Conservation (phyloP, 2,797 vertebrate species). For the Carduelis carduelis region DNA sequence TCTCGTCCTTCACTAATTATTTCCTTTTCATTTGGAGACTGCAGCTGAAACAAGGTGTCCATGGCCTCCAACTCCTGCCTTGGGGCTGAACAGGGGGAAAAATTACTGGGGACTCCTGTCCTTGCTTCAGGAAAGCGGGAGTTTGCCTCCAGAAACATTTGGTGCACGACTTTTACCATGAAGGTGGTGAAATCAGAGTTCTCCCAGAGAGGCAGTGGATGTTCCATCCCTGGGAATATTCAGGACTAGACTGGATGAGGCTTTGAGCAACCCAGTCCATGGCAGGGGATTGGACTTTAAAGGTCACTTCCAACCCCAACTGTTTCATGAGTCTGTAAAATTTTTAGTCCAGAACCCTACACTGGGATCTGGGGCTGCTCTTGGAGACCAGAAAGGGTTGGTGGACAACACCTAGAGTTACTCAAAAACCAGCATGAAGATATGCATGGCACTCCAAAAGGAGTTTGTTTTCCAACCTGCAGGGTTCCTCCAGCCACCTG, state of each 20-base stretch:
- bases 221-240: neutral
- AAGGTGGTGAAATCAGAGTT: neutral
- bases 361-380: neutral
- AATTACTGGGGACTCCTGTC: neutral
- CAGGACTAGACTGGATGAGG: neutral
- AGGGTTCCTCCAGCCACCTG: rapidly evolving
- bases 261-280: neutral
- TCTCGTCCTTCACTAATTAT: neutral
- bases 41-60: neutral
- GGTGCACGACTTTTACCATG: neutral
- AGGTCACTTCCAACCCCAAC: neutral
- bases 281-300: neutral
- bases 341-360: rapidly evolving
- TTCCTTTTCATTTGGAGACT: slow-evolving; percentile 22
- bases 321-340: neutral
- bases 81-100: neutral
- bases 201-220: neutral
- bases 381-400: neutral
- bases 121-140: neutral
- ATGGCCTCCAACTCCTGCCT: neutral
- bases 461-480: neutral
- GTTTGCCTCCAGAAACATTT: neutral
- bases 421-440: neutral
- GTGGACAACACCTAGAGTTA: neutral
- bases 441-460: neutral